Evolutionary conservation across 1,140 invertebrate species (phyloP).

Genomic region (Bombus soroeensis): DNA sequence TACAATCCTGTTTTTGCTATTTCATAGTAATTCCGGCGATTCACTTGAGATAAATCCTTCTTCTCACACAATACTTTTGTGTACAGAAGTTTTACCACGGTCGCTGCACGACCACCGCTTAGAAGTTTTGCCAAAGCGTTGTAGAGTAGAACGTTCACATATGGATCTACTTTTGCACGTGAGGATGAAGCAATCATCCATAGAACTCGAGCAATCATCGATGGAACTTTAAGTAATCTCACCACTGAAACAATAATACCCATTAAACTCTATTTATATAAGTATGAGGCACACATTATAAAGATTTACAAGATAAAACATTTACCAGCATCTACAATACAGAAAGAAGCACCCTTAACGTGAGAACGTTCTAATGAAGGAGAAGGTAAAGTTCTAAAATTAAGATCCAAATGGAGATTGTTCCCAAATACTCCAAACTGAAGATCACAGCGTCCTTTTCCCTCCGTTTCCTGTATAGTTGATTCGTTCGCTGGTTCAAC

Average conservation of each 20-base stretch:
- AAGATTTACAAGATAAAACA: background rate
- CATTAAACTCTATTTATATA: too few species aligned
- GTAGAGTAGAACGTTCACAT: constrained; percentile 71
- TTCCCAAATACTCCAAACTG: constrained; percentile 67
- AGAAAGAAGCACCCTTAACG: constrained; percentile 76
- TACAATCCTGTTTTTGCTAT: constrained; percentile 75
- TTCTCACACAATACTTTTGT: constrained; percentile 71
- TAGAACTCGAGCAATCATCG: constrained; percentile 65
- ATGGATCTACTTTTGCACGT: constrained; percentile 72
- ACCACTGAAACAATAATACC: constrained; percentile 69
- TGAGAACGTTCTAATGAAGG: constrained; percentile 70
- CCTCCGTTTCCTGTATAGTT: constrained; percentile 58
- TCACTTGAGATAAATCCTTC: constrained; percentile 48
- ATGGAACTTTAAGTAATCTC: constrained; percentile 70
- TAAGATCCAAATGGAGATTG: constrained; percentile 73
- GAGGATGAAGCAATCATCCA: constrained; percentile 76
- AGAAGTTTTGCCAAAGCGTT: constrained; percentile 75
- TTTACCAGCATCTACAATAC: constrained; percentile 76
- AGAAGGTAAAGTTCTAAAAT: constrained; percentile 65
- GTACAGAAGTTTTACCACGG: constrained; percentile 77
- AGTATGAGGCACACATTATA: background rate
- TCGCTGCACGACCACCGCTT: constrained; percentile 77
- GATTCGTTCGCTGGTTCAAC: constrained; percentile 72
- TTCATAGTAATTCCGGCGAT: constrained; percentile 67
- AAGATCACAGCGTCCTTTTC: constrained; percentile 56